phyloP scores from a whole-genome alignment of 2,113 vertebrate genomes.

The Odocoileus virginianus region DNA sequence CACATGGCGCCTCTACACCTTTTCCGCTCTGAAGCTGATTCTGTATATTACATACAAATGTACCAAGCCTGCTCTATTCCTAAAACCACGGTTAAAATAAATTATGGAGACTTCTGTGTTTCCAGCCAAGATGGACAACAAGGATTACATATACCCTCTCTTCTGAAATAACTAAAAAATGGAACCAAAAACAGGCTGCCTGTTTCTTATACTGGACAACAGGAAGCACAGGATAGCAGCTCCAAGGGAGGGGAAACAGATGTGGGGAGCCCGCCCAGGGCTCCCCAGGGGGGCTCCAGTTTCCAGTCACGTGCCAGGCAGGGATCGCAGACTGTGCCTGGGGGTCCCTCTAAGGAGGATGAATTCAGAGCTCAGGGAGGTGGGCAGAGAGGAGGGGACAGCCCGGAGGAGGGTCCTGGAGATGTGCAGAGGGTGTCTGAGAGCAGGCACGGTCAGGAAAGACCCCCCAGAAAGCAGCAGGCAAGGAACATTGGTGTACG shows the following conservation, averaged over 20 bases:
- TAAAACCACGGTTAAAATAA: background rate
- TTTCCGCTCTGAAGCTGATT: background rate
- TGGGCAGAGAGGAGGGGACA: background rate
- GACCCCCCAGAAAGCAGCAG: background rate
- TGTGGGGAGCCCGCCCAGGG: rapidly evolving
- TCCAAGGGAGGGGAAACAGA: background rate
- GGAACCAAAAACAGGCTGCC: background rate
- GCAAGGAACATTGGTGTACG: background rate
- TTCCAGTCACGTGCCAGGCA: background rate
- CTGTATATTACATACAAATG: background rate
- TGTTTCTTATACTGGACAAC: background rate
- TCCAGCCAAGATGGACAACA: background rate
- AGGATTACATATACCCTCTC: background rate
- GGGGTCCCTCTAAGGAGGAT: background rate
- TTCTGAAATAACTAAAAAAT: background rate
- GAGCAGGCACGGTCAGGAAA: background rate
- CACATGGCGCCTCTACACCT: background rate
- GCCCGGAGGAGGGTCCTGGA: background rate
- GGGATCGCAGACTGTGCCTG: rapidly evolving
- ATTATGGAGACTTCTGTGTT: background rate
- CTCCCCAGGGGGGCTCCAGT: rapidly evolving
- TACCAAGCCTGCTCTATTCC: background rate
- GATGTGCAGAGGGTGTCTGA: background rate
- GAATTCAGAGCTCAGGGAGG: background rate
- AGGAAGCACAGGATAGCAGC: background rate